Percentiles rank a stretch among this genome's conserved stretches.
Evolutionary conservation across 2,888 invertebrate genomes (phyloP).

Genomic region (Agrochola lychnidis): DNA sequence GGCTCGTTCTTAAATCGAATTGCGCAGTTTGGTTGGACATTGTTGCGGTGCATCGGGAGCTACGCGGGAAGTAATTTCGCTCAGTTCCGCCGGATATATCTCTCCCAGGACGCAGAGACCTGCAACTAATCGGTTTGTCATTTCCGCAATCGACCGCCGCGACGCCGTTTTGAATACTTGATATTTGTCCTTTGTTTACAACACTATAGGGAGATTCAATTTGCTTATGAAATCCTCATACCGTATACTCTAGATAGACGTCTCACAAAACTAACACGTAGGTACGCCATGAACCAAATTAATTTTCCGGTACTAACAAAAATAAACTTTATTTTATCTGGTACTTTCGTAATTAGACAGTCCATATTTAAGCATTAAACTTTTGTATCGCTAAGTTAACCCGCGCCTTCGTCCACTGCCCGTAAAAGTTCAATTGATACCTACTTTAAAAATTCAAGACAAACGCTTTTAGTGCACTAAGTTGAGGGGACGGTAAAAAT

Average conservation of each 20-base stretch:
- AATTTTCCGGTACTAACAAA: constrained; percentile 6
- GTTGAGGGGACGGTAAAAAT: constrained; percentile 81
- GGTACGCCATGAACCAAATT: background rate
- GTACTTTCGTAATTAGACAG: constrained; percentile 38
- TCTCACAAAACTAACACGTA: constrained; percentile 5
- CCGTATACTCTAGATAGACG: background rate
- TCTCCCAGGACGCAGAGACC: constrained; percentile 82
- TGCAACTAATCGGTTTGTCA: constrained; percentile 89
- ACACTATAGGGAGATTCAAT: constrained; percentile 35
- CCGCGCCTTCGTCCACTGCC: constrained; percentile 68
- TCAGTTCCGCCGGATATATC: constrained; percentile 87
- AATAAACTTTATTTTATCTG: constrained; percentile 29
- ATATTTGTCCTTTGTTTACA: constrained; percentile 79
- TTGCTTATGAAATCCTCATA: constrained; percentile 34
- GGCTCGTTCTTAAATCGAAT: constrained; percentile 80
- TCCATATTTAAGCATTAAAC: constrained; percentile 54
- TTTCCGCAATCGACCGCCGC: constrained; percentile 87
- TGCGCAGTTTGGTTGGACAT: constrained; percentile 79
- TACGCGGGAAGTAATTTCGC: constrained; percentile 85
- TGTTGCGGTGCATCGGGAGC: constrained; percentile 81
- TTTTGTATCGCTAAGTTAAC: constrained; percentile 58
- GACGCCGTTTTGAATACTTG: constrained; percentile 83
- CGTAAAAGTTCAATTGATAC: constrained; percentile 83
- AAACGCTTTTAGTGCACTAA: constrained; percentile 85
- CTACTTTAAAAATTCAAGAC: constrained; percentile 87